phyloP scores from a whole-genome alignment of 2,797 vertebrate genomes.

The Columba guinea region DNA sequence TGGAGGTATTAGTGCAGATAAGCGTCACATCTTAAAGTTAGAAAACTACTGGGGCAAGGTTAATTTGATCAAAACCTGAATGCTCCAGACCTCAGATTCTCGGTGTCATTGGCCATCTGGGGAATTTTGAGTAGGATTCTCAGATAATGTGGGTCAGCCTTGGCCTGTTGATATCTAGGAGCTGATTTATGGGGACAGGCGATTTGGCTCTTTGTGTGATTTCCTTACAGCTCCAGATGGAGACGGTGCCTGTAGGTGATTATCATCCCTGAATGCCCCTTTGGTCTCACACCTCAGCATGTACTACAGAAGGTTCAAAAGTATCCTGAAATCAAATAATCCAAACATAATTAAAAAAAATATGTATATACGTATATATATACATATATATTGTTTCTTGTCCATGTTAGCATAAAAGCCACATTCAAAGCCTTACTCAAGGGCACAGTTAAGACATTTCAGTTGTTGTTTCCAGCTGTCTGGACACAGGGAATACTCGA shows the following conservation, averaged over 20 bases:
- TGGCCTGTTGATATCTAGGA: neutral
- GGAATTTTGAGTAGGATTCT: neutral
- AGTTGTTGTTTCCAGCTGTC: conserved; percentile 35
- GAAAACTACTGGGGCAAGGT: neutral
- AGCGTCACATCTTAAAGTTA: neutral
- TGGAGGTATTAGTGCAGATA: neutral
- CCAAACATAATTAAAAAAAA: neutral
- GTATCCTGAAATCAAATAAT: neutral
- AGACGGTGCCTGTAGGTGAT: neutral
- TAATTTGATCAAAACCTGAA: neutral
- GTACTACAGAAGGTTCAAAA: neutral
- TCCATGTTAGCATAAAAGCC: conserved; percentile 27
- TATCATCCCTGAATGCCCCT: neutral
- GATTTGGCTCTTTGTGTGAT: neutral
- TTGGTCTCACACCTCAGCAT: neutral
- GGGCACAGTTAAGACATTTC: conserved; percentile 32
- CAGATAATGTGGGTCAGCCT: neutral
- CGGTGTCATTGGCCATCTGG: neutral
- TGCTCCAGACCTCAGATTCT: neutral
- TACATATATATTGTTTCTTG: neutral
- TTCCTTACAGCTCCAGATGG: neutral
- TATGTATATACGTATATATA: neutral
- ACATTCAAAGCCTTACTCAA: neutral
- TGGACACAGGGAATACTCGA: neutral
- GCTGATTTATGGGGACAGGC: neutral